Conservation (phyloP, 2,888 invertebrate species). For the Pomacea canaliculata region DNA sequence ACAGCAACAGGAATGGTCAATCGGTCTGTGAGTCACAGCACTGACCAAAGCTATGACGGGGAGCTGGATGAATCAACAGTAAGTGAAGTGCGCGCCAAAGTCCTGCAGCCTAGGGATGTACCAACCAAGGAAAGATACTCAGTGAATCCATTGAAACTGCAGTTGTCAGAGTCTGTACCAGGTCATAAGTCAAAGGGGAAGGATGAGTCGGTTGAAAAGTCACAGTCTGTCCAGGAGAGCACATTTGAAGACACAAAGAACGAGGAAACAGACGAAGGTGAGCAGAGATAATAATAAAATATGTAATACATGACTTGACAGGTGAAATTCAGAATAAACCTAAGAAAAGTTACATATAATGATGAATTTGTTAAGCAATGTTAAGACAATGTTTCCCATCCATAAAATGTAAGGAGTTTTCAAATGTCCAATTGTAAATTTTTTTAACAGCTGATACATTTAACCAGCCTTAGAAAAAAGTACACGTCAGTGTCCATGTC, state of each 20-base stretch:
- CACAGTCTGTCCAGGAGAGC: background rate
- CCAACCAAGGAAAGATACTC: background rate
- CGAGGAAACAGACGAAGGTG: background rate
- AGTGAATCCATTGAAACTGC: background rate
- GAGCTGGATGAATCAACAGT: slow-evolving; percentile 20
- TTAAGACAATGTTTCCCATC: no score
- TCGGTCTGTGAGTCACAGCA: slow-evolving; percentile 5
- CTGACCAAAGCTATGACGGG: slow-evolving; percentile 17
- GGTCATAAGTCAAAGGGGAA: background rate
- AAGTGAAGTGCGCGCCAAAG: slow-evolving; percentile 4
- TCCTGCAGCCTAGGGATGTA: background rate
- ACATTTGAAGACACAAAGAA: background rate
- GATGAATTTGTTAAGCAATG: no score
- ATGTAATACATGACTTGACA: no score
- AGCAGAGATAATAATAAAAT: no score
- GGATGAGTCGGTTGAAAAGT: background rate
- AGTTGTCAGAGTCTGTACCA: background rate
- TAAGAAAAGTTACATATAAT: no score
- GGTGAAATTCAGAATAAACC: no score
- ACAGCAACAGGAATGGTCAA: background rate
- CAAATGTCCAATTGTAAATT: no score
- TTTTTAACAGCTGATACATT: no score
- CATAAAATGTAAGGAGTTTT: no score
- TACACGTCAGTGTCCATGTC: no score
- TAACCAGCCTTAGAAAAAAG: no score